These are phyloP conservation scores for Gortyna flavago DNA, from an alignment of 2,888 invertebrate genomes.

Conservation along the genomic window DNA sequence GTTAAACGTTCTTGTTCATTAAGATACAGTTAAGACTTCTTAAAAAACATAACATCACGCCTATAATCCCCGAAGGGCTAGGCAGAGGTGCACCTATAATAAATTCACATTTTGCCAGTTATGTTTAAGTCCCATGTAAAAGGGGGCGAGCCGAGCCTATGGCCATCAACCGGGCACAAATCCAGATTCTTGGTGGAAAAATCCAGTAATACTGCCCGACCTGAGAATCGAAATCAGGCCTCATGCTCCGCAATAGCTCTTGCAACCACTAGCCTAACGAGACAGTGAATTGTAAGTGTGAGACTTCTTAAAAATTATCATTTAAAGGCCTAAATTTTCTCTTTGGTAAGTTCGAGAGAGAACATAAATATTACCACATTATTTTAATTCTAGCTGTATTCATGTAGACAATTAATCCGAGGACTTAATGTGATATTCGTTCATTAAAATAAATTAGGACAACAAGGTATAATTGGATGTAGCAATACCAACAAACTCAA, in stretches of 20 bases:
- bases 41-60: background rate
- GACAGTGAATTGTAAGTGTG: background rate
- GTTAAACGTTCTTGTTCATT: background rate
- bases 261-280: background rate
- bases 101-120: background rate
- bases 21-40: background rate
- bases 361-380: background rate
- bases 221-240: background rate
- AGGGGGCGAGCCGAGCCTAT: background rate
- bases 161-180: too few relatives aligned
- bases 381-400: background rate
- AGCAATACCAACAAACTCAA: conserved; percentile 27
- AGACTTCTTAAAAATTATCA: background rate
- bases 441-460: conserved; percentile 60
- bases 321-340: background rate
- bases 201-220: background rate
- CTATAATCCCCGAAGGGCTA: background rate
- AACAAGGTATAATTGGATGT: conserved; percentile 55
- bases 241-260: background rate
- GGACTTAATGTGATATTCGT: conserved; percentile 38
- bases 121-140: background rate
- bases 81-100: too few relatives aligned
- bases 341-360: background rate
- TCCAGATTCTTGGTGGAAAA: background rate
- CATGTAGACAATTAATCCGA: conserved; percentile 20